Conservation (phyloP, 2,888 invertebrate species). For the Megastigmus dorsalis region DNA sequence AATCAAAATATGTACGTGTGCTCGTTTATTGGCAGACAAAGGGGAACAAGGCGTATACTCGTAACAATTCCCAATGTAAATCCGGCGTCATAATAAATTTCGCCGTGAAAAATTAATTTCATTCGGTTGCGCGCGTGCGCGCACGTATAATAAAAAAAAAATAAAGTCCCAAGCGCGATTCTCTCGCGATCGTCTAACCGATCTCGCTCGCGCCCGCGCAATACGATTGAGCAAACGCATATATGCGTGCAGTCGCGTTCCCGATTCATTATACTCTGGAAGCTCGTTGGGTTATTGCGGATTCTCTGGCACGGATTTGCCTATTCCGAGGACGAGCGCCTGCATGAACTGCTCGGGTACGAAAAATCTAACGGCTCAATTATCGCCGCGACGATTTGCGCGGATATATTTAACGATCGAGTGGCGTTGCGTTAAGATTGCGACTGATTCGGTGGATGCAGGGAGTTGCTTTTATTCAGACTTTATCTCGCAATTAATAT, state of each 20-base stretch:
- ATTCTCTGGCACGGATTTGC: constrained; percentile 19
- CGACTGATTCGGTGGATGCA: neutral
- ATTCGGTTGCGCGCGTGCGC: too few species aligned
- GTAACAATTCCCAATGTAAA: too few species aligned
- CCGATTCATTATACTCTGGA: constrained; percentile 15
- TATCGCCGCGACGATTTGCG: too few species aligned
- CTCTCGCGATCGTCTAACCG: neutral
- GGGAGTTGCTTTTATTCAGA: too few species aligned
- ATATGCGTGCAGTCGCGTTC: neutral
- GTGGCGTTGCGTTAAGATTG: neutral
- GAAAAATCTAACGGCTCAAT: neutral
- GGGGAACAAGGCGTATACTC: too few species aligned
- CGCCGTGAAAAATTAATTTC: too few species aligned
- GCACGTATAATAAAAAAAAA: too few species aligned
- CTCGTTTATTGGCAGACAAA: too few species aligned
- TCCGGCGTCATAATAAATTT: neutral
- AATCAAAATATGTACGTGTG: too few species aligned
- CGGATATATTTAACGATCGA: too few species aligned
- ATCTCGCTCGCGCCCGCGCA: neutral
- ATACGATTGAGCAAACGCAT: neutral
- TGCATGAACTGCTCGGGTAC: constrained; percentile 15
- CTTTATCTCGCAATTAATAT: too few species aligned
- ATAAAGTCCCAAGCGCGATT: too few species aligned
- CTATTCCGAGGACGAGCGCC: neutral
- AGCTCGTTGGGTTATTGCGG: constrained; percentile 2